Base-by-base conservation (phyloP, 1,140 invertebrate species). In the Macrosteles quadrilineatus region DNA sequence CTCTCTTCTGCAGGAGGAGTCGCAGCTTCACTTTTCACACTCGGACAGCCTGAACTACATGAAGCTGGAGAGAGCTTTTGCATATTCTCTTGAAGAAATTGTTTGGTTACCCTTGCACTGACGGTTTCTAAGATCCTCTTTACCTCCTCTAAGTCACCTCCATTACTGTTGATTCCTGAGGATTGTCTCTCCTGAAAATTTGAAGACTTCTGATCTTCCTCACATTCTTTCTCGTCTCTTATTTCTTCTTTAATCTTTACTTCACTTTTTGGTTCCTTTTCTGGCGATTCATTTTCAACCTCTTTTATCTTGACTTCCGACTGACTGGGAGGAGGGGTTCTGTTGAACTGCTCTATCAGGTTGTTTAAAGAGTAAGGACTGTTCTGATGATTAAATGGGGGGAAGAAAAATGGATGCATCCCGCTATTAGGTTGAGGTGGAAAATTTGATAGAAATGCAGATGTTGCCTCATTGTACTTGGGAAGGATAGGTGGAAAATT, bases 81-180 rank as follows among this genome's bases (percentile, higher is more conserved):
- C 75, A 89, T 86, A 75, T 89, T 90, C 1, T 85, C 85, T 75
- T 87, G 87, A 53, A 92, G 82, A 63, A 90, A 81, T 76, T 92
- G 87, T 79, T 91, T 91, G 6, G 89, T 90, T 1, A 92, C 90
- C 1, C 87, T 88, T 19, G 88, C 89, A 79, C 88, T 92, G 2
- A 93, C 90, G 27, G 89, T 90, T 75, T 92, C 89, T 70, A 93
- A 79, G 72, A 93, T 88, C 65, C 87, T 85, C 75, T 91, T 88
- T 4, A 92, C 87, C 2, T 85, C 86, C 71, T 88, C 86, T 12
- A 88, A 77, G 68, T 84, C 81, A 21, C 77, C 76, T 32, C 66
- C 76, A 55, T 81, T 77, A 29, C 67, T 69, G 17, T 36, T 36
- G 19, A 69, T 47, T n/a, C 53, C 79, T 75, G 65, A 62, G 17